These are phyloP conservation scores for Mylabris phalerata DNA, from an alignment of 1,140 invertebrate genomes.

Conservation along the genomic window DNA sequence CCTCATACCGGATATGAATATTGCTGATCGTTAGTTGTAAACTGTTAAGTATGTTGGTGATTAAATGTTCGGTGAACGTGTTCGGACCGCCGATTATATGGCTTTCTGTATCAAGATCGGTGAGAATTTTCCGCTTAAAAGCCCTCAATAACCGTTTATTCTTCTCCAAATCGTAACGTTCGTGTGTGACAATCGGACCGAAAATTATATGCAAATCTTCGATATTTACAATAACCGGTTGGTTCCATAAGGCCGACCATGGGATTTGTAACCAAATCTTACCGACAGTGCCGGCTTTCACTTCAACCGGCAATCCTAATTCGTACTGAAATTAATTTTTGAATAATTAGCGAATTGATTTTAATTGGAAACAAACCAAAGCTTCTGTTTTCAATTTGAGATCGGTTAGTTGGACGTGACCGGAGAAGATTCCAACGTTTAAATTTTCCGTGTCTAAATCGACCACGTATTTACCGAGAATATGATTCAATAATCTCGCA, in stretches of 20 bases:
- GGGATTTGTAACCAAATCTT: constrained; percentile 70
- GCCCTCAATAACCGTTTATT: constrained; percentile 66
- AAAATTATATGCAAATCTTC: constrained; percentile 72
- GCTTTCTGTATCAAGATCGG: constrained; percentile 47
- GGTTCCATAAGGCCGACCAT: constrained; percentile 65
- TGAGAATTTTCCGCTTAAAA: constrained; percentile 57
- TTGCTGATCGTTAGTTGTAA: constrained; percentile 73
- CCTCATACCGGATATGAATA: constrained; percentile 79
- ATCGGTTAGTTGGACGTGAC: constrained; percentile 68
- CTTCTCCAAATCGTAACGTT: constrained; percentile 64
- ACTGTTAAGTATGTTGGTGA: constrained; percentile 71
- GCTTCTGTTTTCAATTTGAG: constrained; percentile 73
- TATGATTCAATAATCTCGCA: constrained; percentile 68
- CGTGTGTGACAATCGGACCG: constrained; percentile 60
- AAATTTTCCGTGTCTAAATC: constrained; percentile 76
- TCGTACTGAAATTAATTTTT: constrained; percentile 57
- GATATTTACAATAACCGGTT: constrained; percentile 60
- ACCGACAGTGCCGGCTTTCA: constrained; percentile 70
- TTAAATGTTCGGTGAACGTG: constrained; percentile 64
- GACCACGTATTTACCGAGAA: constrained; percentile 73
- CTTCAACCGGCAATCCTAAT: constrained; percentile 71
- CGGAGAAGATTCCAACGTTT: constrained; percentile 75
- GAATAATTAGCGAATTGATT: background rate
- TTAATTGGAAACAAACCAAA: constrained; percentile 53
- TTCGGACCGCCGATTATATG: constrained; percentile 46